These are phyloP conservation scores for Acronicta alni DNA, from an alignment of 2,888 invertebrate species.

Conservation along the genomic window DNA sequence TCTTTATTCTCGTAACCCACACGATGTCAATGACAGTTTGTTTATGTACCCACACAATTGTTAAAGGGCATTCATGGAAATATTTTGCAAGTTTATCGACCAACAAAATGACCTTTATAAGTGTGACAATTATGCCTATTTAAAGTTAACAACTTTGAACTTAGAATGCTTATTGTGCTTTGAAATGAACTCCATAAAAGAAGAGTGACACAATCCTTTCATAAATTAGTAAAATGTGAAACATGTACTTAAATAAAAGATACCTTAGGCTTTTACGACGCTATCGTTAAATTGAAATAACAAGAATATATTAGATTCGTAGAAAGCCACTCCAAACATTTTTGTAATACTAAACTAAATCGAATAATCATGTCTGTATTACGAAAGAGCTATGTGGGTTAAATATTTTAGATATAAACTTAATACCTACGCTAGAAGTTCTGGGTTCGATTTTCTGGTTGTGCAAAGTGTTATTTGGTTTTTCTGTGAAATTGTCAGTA, in stretches of 20 bases:
- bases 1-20: too few relatives aligned
- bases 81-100: not conserved
- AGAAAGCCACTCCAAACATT: constrained; percentile 14
- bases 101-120: not conserved
- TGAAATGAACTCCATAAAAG: not conserved
- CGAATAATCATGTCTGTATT: constrained; percentile 19
- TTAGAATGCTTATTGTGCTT: not conserved
- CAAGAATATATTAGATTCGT: constrained; percentile 23
- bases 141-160: not conserved
- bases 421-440: too few relatives aligned
- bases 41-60: too few relatives aligned
- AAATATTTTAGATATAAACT: constrained; percentile 11
- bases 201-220: not conserved
- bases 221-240: not conserved
- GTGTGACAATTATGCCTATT: constrained; percentile 2
- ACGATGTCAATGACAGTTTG: not conserved
- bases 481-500: too few relatives aligned
- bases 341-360: constrained; percentile 9
- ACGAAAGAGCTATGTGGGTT: constrained; percentile 2
- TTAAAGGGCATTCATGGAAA: not conserved
- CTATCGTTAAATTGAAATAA: constrained; percentile 8
- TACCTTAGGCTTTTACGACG: not conserved
- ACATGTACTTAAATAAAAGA: constrained; percentile 10
- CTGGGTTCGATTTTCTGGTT: too few relatives aligned
- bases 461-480: too few relatives aligned